Percentiles rank a stretch among this genome's conserved stretches.
Conservation (phyloP, 37 sponge, comb jelly and placozoan genomes). For the Petrosia ficiformis region DNA sequence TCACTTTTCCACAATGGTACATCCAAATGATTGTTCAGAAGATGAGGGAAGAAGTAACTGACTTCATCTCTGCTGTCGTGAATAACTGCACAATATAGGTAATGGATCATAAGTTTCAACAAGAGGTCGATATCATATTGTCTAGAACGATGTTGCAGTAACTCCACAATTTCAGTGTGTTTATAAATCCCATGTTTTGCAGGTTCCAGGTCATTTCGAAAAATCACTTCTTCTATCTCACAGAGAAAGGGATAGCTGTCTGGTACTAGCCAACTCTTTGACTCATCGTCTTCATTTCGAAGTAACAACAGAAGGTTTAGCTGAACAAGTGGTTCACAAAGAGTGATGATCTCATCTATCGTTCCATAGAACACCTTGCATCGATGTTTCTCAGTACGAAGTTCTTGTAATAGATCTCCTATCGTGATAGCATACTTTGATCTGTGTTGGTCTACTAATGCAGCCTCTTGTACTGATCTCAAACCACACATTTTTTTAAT, state of each 20-base stretch:
- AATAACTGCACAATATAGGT: slow-evolving; percentile 3
- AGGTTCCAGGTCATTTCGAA: background rate
- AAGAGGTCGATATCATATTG: background rate
- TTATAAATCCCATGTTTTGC: background rate
- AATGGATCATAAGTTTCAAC: slow-evolving; percentile 1
- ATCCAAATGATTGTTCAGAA: background rate
- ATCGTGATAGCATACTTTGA: background rate
- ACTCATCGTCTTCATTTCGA: background rate
- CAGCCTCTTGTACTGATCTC: background rate
- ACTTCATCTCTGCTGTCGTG: no score
- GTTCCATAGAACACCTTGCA: background rate
- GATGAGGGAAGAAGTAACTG: slow-evolving; percentile 11
- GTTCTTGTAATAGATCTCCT: background rate
- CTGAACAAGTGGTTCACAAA: background rate
- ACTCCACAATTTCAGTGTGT: background rate
- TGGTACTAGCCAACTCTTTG: background rate
- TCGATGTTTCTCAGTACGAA: background rate
- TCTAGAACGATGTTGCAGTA: background rate
- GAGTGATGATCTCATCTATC: background rate
- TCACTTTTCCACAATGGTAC: background rate
- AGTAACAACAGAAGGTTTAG: background rate
- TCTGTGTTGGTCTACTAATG: no score
- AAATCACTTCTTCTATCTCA: background rate
- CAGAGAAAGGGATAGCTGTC: background rate
- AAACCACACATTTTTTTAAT: background rate